Evolutionary conservation across 2,797 vertebrate species (phyloP), one percentile per base, ranked within the genome.

Genomic region (Malurus leucopterus): DNA sequence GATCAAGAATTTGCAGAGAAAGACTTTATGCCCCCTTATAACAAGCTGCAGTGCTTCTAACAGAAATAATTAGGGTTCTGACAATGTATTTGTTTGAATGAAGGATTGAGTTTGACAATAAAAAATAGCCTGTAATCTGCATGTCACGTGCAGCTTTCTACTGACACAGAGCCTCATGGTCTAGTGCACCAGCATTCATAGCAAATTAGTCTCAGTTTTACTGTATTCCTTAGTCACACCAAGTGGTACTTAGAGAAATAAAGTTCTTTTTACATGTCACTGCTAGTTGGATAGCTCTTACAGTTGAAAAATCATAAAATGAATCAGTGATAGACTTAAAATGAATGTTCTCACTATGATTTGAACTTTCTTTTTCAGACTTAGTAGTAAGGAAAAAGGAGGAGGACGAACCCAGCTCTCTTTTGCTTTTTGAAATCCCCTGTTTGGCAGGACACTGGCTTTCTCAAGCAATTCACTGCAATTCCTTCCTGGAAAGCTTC

Each of bases 41-140:
- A 89, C 43, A 86, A 90, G 87, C 67, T 70, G 67, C 46, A 84
- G 2, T 57, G 6, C 64, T 92, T 89, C 79, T 91, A 91, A 89
- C 81, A 82, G 73, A 72, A 94, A 53, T 91, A 90, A 88, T 88
- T 91, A 91, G 70, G 30, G 16, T 92, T 94, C 79, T 91, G 85
- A 88, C 79, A 88, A 67, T 76, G 50, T 70, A 82, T 73, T 89
- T 29, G 61, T 88, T 84, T 84, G 64, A 91, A 67, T 67, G 89
- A 90, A 92, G 73, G 57, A 91, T 90, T 84, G 76, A 90, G 47
- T 84, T 86, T 90, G 89, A 94, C 89, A 85, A 57, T 90, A 90
- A 92, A 87, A 94, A 94, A 75, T 90, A 84, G 84, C 57, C 75
- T 90, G 77, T 92, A 89, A 94, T 95, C 93, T 89, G 63, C 0